A percentile compares a stretch with the other conserved stretches of the same genome.
phyloP scores from a whole-genome alignment of 2,113 vertebrate genomes.

The Sorex fumeus region DNA sequence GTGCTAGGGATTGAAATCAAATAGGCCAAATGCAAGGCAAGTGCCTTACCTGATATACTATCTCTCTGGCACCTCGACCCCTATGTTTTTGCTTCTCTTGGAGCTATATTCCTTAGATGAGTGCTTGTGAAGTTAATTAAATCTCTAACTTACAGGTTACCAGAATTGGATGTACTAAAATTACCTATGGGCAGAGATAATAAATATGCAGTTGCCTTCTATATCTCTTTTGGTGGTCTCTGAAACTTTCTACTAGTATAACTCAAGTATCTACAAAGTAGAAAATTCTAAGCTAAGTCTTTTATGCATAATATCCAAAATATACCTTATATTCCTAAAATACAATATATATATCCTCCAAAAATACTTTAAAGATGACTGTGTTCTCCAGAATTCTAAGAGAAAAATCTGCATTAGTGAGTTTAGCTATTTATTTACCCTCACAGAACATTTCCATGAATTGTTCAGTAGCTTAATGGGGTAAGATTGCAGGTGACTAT shows the following conservation, averaged over 20 bases:
- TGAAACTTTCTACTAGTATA: not conserved
- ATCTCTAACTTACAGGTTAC: constrained; percentile 87
- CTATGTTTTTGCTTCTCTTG: constrained; percentile 70
- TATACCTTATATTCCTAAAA: not conserved
- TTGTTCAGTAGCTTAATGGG: not conserved
- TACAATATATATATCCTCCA: not conserved
- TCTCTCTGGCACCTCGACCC: too few species aligned
- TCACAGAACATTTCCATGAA: not conserved
- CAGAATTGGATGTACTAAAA: constrained; percentile 80
- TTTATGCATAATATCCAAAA: not conserved
- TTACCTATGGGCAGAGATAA: constrained; percentile 79
- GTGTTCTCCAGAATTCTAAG: not conserved
- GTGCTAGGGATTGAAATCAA: too few species aligned
- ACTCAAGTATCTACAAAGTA: constrained; percentile 18
- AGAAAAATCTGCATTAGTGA: not conserved
- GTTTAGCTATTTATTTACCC: not conserved
- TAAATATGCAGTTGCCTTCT: constrained; percentile 63
- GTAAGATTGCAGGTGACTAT: not conserved
- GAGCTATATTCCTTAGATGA: constrained; percentile 84
- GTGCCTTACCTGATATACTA: constrained; percentile 3
- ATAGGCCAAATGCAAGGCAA: too few species aligned
- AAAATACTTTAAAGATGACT: not conserved
- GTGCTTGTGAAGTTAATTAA: constrained; percentile 88
- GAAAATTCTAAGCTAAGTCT: constrained; percentile 10
- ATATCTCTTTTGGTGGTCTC: constrained; percentile 56